These are phyloP conservation scores for Drosophila parthenogenetica DNA, from an alignment of 2,888 invertebrate genomes.

Conservation along the genomic window DNA sequence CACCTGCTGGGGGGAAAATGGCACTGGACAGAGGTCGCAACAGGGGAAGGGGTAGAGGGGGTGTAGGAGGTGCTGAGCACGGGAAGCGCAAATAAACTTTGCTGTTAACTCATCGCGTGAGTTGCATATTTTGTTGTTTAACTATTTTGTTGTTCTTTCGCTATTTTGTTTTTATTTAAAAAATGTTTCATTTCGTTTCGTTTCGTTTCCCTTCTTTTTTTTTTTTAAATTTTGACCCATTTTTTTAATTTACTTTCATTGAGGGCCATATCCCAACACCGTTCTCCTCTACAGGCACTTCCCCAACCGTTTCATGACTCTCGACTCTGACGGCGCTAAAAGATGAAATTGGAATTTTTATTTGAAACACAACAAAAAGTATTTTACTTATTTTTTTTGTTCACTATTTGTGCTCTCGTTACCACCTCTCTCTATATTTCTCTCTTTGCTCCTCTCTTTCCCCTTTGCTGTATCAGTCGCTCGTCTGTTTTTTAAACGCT, in stretches of 20 bases:
- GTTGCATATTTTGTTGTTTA: slow-evolving; percentile 58
- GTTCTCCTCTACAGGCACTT: background rate
- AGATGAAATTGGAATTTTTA: slow-evolving; percentile 71
- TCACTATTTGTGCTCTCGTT: background rate
- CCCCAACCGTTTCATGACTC: background rate
- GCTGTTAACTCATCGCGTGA: slow-evolving; percentile 75
- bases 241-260: slow-evolving; percentile 59
- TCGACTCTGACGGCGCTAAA: slow-evolving; percentile 11
- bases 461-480: background rate
- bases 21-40: background rate
- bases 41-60: background rate
- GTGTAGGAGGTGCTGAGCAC: background rate
- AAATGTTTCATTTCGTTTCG: too few relatives aligned
- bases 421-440: background rate
- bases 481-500: slow-evolving; percentile 18
- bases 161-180: slow-evolving; percentile 8
- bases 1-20: background rate
- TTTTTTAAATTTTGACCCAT: slow-evolving; percentile 42
- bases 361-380: slow-evolving; percentile 53
- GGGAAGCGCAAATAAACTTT: slow-evolving; percentile 53
- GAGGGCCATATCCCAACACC: background rate
- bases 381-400: slow-evolving; percentile 48
- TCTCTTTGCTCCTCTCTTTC: background rate
- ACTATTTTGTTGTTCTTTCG: slow-evolving; percentile 10
- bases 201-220: slow-evolving; percentile 7